phyloP scores from a whole-genome alignment of 2,113 vertebrate species.

The Gavia stellata region DNA sequence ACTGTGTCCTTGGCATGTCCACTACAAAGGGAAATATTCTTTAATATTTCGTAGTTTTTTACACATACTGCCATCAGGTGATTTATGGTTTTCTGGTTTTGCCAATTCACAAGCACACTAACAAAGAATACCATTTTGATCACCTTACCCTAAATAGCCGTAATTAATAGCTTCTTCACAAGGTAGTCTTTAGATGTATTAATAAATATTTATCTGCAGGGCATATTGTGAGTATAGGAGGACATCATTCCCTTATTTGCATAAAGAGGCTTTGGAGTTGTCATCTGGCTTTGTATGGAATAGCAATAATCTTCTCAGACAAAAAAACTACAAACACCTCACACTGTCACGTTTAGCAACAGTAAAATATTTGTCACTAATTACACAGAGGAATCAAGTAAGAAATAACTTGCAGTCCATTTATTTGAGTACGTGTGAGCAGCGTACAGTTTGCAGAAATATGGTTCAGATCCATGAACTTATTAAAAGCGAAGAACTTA shows the following conservation, averaged over 20 bases:
- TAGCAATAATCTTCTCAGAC: background rate
- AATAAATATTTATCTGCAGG: conserved; percentile 29
- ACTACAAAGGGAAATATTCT: background rate
- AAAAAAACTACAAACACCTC: background rate
- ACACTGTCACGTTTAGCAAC: accelerated
- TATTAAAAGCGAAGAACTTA: background rate
- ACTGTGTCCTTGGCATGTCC: background rate
- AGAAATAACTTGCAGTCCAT: background rate
- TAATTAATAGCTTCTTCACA: conserved; percentile 25
- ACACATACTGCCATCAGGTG: background rate
- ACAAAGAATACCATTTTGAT: conserved; percentile 36
- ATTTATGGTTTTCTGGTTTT: background rate
- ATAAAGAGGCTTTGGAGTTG: background rate
- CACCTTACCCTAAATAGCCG: conserved; percentile 25
- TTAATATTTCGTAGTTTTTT: conserved; percentile 19
- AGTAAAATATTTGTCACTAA: background rate
- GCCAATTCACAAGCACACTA: background rate
- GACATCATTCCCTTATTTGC: background rate
- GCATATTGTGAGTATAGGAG: background rate
- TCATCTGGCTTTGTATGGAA: background rate
- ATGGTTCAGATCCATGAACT: accelerated
- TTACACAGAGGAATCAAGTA: background rate
- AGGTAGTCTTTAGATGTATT: background rate
- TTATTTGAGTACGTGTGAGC: background rate
- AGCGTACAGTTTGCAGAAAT: background rate